Evolutionary conservation across 2,113 vertebrate genomes (phyloP), one percentile per base, ranked within the genome.

Genomic region (Danio rerio): DNA sequence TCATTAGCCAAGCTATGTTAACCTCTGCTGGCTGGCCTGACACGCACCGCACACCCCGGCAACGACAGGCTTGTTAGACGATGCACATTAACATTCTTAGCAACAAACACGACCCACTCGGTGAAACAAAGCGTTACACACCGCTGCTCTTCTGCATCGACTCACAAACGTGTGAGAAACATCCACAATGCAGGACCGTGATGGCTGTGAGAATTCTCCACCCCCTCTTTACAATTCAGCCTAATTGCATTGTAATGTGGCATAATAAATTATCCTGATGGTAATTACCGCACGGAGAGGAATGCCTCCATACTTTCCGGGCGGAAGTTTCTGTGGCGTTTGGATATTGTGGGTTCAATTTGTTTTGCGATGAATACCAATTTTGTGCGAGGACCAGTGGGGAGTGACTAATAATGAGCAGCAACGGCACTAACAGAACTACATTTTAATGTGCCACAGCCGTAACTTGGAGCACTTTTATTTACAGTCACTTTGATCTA

Each of bases 81-180:
- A 91, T 92, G 88, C 92, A 90, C 94, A 95, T 95, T 96, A 95
- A 94, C 94, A 95, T 95, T 95, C 94, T 92, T 93, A 95, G 95
- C 94, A 95, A 94, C 94, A 94, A 93, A 93, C 92, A 92, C 88
- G 82, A 91, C 88, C 87, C 90, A 73, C 91, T 92, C 83, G 40
- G 83, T 89, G 90, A 90, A 73, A 53, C 3, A 59, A 53, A 91
- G 94, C 93, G 94, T 94, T 94, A 93, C 93, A 93, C 93, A 92
- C 91, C 31, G 31, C 13, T 18, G 47, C 69, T 80, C 55, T 20
- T 53, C 75, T 63, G 31, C 43, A 31, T 53, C 61, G 55, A 70
- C 47, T 80, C 52, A 11, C 43, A 49, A 52, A 21, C 65, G 13
- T 7, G 18, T 18, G 2, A 52, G 21, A 55, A 63, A 68, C 31